These are phyloP conservation scores for Oncorhynchus kisutch DNA, from an alignment of 2,113 vertebrate genomes.

Conservation along the genomic window DNA sequence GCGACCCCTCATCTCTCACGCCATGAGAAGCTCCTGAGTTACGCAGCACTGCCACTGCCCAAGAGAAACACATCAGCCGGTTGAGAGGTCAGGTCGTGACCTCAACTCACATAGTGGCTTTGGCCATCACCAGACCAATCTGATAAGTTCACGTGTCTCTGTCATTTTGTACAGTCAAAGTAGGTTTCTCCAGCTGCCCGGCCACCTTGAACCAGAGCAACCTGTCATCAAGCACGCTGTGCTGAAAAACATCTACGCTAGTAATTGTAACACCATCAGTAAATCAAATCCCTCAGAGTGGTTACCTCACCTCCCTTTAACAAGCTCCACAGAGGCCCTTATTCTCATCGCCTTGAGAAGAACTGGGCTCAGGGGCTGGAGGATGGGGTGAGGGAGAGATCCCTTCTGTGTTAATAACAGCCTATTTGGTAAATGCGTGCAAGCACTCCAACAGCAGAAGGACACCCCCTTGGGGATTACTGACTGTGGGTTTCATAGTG, in stretches of 20 bases:
- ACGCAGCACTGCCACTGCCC: not conserved
- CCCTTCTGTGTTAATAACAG: conserved; percentile 9
- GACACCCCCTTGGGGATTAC: too few species aligned
- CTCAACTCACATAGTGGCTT: conserved; percentile 12
- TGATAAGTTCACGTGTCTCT: too few species aligned
- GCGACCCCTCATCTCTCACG: not conserved
- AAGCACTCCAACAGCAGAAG: not conserved
- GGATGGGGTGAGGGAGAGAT: not conserved
- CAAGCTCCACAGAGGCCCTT: too few species aligned
- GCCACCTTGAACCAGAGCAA: not conserved
- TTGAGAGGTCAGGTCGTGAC: not conserved
- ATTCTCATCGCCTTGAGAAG: too few species aligned
- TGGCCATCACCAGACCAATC: too few species aligned
- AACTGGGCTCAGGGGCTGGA: too few species aligned
- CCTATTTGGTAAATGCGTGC: conserved; percentile 15
- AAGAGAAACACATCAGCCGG: not conserved
- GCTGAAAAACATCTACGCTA: not conserved
- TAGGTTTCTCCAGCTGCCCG: too few species aligned
- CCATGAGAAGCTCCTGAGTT: not conserved
- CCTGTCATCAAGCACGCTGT: conserved; percentile 21
- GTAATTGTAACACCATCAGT: not conserved
- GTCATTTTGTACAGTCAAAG: too few species aligned
- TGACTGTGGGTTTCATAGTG: too few species aligned
- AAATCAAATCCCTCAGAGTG: not conserved
- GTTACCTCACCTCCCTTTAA: not conserved